Evolutionary conservation across 2,113 vertebrate species (phyloP).

Genomic region (Felis chaus): DNA sequence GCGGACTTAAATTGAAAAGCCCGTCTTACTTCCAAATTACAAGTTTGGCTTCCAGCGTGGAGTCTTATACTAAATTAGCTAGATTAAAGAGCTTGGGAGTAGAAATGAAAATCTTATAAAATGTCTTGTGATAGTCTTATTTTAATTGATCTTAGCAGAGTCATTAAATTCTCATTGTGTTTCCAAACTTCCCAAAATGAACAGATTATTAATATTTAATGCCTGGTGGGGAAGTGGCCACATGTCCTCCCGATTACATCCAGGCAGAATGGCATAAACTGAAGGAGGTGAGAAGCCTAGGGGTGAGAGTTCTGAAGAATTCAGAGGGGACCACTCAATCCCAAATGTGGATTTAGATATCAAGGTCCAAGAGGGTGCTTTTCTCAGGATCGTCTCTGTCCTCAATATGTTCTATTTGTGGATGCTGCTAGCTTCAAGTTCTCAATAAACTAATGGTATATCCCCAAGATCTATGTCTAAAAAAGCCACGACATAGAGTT

Average conservation of each 20-base stretch:
- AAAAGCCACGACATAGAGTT: background rate
- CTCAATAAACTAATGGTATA: background rate
- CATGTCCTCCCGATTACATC: background rate
- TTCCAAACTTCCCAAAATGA: conserved; percentile 23
- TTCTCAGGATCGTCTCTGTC: background rate
- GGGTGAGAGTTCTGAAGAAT: background rate
- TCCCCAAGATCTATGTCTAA: background rate
- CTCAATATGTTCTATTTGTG: background rate
- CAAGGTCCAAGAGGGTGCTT: fast-evolving
- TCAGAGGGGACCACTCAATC: background rate
- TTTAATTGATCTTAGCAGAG: conserved; percentile 74
- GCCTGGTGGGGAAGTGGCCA: background rate
- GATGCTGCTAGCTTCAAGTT: background rate
- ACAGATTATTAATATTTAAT: conserved; percentile 30
- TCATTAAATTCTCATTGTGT: conserved; percentile 60
- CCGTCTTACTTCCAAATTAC: conserved; percentile 51
- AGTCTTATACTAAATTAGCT: conserved; percentile 51
- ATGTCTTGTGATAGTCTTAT: conserved; percentile 48
- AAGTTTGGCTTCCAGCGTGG: conserved; percentile 35
- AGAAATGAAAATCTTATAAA: conserved; percentile 68
- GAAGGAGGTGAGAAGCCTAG: background rate
- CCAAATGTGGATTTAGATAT: background rate
- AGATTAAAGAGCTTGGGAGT: conserved; percentile 53
- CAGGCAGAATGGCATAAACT: background rate
- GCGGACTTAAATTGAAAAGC: conserved; percentile 44